These are phyloP conservation scores for Willowsia nigromaculata DNA, from an alignment of 2,888 invertebrate genomes.

Conservation along the genomic window DNA sequence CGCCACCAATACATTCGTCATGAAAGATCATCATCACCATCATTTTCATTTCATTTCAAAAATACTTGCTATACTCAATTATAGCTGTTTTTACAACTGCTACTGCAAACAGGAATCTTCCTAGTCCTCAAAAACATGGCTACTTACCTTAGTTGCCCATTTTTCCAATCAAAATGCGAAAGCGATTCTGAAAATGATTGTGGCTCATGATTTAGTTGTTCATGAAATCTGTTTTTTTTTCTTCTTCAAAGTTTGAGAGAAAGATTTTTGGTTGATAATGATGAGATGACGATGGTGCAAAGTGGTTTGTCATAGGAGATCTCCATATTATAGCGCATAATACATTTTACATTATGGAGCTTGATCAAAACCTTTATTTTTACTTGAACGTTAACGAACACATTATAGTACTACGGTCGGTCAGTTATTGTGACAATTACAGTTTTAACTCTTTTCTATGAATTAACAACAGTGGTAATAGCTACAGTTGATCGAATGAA, in stretches of 20 bases:
- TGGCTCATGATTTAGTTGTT: slow-evolving; percentile 1
- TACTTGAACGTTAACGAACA: neutral
- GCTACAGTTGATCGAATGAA: neutral
- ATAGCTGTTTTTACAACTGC: neutral
- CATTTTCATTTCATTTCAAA: neutral
- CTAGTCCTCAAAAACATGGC: neutral
- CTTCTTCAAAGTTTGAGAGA: neutral
- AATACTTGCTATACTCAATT: neutral
- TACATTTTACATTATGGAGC: slow-evolving; percentile 62
- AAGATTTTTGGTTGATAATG: slow-evolving; percentile 3
- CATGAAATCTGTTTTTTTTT: too few relatives aligned
- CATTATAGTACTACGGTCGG: neutral
- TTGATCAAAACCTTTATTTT: slow-evolving; percentile 58
- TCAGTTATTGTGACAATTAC: neutral
- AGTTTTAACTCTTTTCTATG: neutral
- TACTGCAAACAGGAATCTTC: neutral
- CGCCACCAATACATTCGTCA: slow-evolving; percentile 10
- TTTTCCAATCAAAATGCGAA: neutral
- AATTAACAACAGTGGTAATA: neutral
- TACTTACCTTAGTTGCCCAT: neutral
- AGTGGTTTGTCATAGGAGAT: slow-evolving; percentile 49
- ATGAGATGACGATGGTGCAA: neutral
- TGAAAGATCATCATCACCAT: slow-evolving; percentile 4
- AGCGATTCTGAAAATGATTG: neutral
- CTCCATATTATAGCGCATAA: slow-evolving; percentile 49